Conservation (phyloP, 2,888 invertebrate species). For the Hemithea aestivaria region DNA sequence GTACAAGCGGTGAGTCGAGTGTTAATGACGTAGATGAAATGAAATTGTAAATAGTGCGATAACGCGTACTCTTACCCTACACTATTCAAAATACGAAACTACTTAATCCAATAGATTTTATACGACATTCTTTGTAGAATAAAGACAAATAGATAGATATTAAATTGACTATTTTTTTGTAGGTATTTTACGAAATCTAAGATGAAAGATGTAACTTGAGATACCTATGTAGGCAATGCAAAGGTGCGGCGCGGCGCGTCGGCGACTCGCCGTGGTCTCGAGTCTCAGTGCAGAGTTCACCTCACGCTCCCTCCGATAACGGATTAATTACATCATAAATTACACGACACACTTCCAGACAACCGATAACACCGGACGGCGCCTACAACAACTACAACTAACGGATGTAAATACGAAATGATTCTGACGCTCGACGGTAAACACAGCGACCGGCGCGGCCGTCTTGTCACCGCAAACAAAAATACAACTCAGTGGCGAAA, state of each 20-base stretch:
- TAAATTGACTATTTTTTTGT: no score
- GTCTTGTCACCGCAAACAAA: conserved; percentile 50
- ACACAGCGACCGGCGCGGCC: conserved; percentile 31
- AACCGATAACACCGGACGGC: conserved; percentile 60
- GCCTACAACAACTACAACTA: conserved; percentile 49
- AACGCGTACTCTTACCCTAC: no score
- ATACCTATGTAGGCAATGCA: no score
- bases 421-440: conserved; percentile 30
- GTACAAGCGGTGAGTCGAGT: no score
- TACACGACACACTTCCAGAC: conserved; percentile 67
- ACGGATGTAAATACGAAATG: conserved; percentile 48
- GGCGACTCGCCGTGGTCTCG: conserved; percentile 32
- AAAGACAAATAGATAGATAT: no score
- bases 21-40: no score
- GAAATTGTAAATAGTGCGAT: no score
- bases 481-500: conserved; percentile 59
- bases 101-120: no score
- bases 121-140: no score
- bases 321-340: conserved; percentile 74
- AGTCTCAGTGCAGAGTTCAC: conserved; percentile 66
- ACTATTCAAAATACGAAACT: no score
- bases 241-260: conserved; percentile 21
- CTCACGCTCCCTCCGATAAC: conserved; percentile 51
- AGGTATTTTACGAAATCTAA: no score
- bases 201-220: no score